Percentiles rank a stretch among this genome's conserved stretches.
phyloP scores from a whole-genome alignment of 2,888 invertebrate species.

The Helleia helle region DNA sequence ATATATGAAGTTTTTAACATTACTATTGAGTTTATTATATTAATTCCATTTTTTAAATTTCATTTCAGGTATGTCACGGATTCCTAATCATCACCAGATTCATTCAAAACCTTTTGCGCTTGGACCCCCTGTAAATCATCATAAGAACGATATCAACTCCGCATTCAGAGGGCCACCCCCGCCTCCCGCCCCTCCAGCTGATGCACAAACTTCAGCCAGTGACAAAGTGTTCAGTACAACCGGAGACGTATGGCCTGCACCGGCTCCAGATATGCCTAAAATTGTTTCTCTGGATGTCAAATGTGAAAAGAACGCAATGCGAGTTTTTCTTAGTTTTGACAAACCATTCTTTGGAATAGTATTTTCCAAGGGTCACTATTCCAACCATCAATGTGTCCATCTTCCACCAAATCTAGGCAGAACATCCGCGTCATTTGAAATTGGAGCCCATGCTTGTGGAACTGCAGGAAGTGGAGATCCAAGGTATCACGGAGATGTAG shows the following conservation, averaged over 20 bases:
- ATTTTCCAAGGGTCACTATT: constrained; percentile 95
- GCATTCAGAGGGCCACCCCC: constrained; percentile 84
- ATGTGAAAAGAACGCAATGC: constrained; percentile 95
- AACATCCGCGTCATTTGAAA: constrained; percentile 90
- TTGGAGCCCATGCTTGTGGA: constrained; percentile 92
- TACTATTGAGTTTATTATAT: too few relatives aligned
- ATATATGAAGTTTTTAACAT: too few relatives aligned
- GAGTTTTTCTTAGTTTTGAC: constrained; percentile 94
- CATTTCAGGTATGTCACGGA: constrained; percentile 63
- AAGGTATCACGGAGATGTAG: constrained; percentile 91
- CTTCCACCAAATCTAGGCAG: constrained; percentile 90
- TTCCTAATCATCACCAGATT: constrained; percentile 66
- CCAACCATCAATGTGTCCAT: constrained; percentile 93
- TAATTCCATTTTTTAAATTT: constrained; percentile 8
- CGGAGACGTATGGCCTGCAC: constrained; percentile 89
- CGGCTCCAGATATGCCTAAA: constrained; percentile 93
- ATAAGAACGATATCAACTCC: constrained; percentile 63
- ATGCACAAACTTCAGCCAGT: constrained; percentile 71
- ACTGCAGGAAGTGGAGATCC: constrained; percentile 94
- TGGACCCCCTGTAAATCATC: constrained; percentile 62
- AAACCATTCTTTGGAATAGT: constrained; percentile 97
- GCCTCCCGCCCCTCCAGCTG: constrained; percentile 56
- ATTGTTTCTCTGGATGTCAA: constrained; percentile 94
- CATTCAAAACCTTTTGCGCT: constrained; percentile 63
- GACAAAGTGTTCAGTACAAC: constrained; percentile 75